Evolutionary conservation across 1,140 invertebrate genomes (phyloP), one percentile per base, ranked within the genome.

Genomic region (Lethocerus indicus): DNA sequence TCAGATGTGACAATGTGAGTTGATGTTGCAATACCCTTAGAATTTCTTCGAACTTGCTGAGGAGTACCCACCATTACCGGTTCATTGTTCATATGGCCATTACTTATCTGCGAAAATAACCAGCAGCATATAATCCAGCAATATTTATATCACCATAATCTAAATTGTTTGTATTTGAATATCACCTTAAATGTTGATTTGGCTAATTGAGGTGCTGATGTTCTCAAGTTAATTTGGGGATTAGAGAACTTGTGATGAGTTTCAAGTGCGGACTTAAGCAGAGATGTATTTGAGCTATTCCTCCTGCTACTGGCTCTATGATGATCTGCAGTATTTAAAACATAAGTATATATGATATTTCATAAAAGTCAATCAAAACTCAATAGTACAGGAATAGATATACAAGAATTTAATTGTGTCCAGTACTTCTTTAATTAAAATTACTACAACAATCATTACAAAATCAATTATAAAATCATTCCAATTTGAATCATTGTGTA

Each of bases 241-340:
- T 51, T 56, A 3, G 56, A 56, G 28, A 46, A 54, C 26, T 54
- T 58, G 24, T 52, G 35, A 14, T 53, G 27, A 26, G 50, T 46
- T 36, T 58, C 56, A 18, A 58, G 28, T 7, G 54, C 50, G 12
- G 56, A 53, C 32, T 58, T 58, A 0, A 58, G 28, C 2, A 56
- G 29, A 49, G 47, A 28, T 56, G 39, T 43, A 42, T 44, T 52
- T 1, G 52, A 47, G 41, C 52, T 57, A 49, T 46, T 58, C 37
- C 59, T 53, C 46, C 58, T 26, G 27, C 57, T 57, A 25, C 52
- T 37, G 13, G 32, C 28, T n/a, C 44, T 44, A 40, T 28, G 18
- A 46, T 44, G n/a, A n/a, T n/a, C 28, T 32, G 39, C 3, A 49
- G 27, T 27, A 32, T 28, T 14, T 46, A 28, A 46, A 46, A 9